Base-by-base conservation (phyloP, 2,888 invertebrate genomes). In the Callyntrura sp. region DNA sequence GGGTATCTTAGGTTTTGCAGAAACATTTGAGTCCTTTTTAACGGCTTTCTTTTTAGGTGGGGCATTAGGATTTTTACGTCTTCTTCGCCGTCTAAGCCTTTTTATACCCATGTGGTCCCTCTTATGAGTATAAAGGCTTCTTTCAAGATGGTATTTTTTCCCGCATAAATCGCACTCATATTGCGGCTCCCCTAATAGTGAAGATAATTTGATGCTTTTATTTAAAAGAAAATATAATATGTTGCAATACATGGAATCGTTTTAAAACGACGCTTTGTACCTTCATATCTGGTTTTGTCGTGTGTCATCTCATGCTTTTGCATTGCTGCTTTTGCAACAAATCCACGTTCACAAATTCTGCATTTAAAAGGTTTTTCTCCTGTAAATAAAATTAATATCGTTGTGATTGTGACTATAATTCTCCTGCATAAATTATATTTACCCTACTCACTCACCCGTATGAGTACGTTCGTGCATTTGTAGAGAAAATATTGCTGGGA, bases 131-230 rank as follows among this genome's bases (percentile, higher is more conserved):
- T 78, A 85, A 4, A 89, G 25, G 17, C 84, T 89, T 0, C n/a
- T 17, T 70, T 85, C 62, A 9, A 89, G 57, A 25, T 89, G 81
- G 20, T 89, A 89, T 45, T 81, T 79, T 45, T 45, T 73, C 20
- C 84, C 85, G 48, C 89, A 89, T 3, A 89, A n/a, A 51, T 89
- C 85, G 25, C 89, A 89, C 48, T 85, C 85, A 35, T n/a, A 84
- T 23, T 88, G 14, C 0, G 88, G 84, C 9, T 88, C 88, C 25
- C 83, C 88, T 88, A 23, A 11, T 51, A n/a, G n/a, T n/a, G n/a
- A n/a, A n/a, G n/a, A n/a, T n/a, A n/a, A n/a, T n/a, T n/a, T n/a
- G n/a, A n/a, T n/a, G n/a, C n/a, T n/a, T n/a, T n/a, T n/a, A n/a
- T n/a, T n/a, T n/a, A n/a, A n/a, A n/a, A n/a, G n/a, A n/a, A n/a